Conservation (phyloP, 1,140 invertebrate species). For the Lepeophtheirus salmonis region DNA sequence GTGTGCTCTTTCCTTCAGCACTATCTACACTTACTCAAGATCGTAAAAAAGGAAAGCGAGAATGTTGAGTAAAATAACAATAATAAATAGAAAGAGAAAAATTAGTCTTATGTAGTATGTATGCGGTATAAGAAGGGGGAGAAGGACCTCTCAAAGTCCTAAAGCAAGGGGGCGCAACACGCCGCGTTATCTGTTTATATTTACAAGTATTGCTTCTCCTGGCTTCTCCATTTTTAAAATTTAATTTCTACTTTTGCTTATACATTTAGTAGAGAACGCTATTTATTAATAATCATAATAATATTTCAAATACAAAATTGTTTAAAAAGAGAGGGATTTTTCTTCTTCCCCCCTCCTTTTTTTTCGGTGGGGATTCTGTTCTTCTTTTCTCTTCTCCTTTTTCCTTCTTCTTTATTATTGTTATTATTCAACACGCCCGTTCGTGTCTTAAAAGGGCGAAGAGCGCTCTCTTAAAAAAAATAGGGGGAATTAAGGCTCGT, state of each 20-base stretch:
- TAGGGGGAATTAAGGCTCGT: not conserved
- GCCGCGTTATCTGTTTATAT: slow-evolving; percentile 1
- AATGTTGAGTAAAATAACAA: not conserved
- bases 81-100: not conserved
- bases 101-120: not conserved
- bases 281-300: not conserved
- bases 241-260: not conserved
- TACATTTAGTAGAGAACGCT: not conserved
- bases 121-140: too few species aligned
- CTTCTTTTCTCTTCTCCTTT: too few species aligned
- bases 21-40: too few species aligned
- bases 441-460: not conserved
- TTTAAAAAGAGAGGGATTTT: not conserved
- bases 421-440: too few species aligned
- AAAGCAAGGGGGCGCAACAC: too few species aligned
- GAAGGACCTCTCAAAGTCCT: too few species aligned
- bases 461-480: not conserved
- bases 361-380: too few species aligned
- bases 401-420: too few species aligned
- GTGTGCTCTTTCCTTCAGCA: too few species aligned
- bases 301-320: not conserved
- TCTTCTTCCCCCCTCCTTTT: not conserved
- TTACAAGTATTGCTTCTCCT: not conserved
- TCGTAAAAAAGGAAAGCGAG: too few species aligned
- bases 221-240: not conserved